Percentiles rank a stretch among this genome's conserved stretches.
phyloP scores from a whole-genome alignment of 1,140 invertebrate species.

The Stegodyphus dumicola region DNA sequence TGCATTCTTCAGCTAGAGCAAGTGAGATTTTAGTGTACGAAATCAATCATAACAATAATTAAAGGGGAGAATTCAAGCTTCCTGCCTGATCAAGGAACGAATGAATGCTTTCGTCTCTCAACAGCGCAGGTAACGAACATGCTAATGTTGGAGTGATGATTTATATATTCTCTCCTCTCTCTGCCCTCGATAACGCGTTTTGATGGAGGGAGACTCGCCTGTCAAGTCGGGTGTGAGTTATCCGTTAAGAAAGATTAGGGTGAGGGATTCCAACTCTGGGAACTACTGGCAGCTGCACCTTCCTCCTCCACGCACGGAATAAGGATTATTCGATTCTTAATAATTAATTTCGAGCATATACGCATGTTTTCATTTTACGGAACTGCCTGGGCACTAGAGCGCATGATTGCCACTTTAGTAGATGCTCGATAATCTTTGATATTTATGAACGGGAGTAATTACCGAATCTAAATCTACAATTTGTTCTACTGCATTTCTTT shows the following conservation, averaged over 20 bases:
- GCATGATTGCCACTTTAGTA: no score
- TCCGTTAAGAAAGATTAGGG: constrained; percentile 11
- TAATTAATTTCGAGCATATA: constrained; percentile 20
- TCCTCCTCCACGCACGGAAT: constrained; percentile 19
- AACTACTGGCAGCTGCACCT: constrained; percentile 15
- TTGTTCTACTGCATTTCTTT: no score
- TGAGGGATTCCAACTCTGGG: constrained; percentile 14
- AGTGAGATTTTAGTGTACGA: constrained; percentile 24
- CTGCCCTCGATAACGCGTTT: neutral
- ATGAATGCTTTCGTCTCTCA: neutral
- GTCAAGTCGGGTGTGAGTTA: neutral
- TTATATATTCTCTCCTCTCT: constrained; percentile 2
- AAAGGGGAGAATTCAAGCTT: neutral
- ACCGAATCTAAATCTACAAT: no score
- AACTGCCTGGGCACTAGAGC: no score
- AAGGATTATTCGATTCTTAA: constrained; percentile 33
- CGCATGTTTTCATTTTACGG: no score
- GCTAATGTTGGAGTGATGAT: constrained; percentile 28
- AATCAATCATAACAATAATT: constrained; percentile 44
- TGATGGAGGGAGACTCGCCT: neutral
- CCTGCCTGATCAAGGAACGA: neutral
- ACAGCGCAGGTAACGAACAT: neutral
- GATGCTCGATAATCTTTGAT: no score
- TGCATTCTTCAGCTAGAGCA: neutral
- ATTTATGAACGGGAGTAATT: no score